phyloP scores from a whole-genome alignment of 2,113 vertebrate species.

The Oostethus manadensis region DNA sequence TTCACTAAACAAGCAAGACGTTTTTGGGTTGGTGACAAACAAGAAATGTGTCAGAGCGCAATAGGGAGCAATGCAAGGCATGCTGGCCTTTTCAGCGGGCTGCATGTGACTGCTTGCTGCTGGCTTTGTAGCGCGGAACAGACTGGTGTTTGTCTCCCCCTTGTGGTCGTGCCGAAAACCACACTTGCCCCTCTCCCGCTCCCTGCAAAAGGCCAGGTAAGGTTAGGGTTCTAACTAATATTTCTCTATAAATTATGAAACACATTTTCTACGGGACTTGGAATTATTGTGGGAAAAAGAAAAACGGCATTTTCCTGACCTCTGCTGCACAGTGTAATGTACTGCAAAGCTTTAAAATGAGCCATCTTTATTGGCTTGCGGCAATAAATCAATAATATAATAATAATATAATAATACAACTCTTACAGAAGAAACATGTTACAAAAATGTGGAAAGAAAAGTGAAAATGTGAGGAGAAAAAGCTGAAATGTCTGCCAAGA shows the following conservation, averaged over 20 bases:
- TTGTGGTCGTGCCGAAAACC: slow-evolving; percentile 36
- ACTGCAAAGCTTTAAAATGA: neutral
- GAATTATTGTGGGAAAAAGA: no score
- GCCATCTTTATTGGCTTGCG: no score
- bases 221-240: neutral
- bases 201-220: no score
- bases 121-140: slow-evolving; percentile 1
- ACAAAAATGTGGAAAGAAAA: no score
- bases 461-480: no score
- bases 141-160: slow-evolving; percentile 43
- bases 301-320: slow-evolving; percentile 2
- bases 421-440: no score
- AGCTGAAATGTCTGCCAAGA: no score
- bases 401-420: no score
- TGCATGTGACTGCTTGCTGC: slow-evolving; percentile 34
- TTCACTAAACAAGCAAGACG: neutral
- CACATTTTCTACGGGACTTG: neutral
- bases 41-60: neutral
- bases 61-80: slow-evolving; percentile 17
- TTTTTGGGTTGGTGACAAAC: neutral
- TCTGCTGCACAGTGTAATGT: slow-evolving; percentile 10
- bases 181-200: no score
- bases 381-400: no score
- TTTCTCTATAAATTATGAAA: neutral
- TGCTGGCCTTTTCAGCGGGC: slow-evolving; percentile 19